Percentiles rank a stretch among this genome's conserved stretches.
phyloP scores from a whole-genome alignment of 2,888 invertebrate species.

The Oligia fasciuncula region DNA sequence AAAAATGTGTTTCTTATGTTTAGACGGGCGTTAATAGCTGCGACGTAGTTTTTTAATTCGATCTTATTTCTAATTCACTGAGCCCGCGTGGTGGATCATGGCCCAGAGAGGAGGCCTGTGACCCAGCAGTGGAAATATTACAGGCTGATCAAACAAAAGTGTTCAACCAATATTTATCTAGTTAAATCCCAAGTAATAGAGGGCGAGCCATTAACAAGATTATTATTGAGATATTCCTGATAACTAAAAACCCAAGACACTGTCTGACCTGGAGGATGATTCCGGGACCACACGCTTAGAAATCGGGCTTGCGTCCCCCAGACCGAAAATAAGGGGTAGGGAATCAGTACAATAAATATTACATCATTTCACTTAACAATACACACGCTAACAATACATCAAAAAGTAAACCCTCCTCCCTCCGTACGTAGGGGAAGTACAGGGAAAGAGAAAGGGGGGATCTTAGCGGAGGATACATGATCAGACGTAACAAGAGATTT shows the following conservation, averaged over 20 bases:
- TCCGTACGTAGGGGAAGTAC: background rate
- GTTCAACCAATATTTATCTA: background rate
- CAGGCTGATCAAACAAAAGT: background rate
- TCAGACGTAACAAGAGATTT: conserved; percentile 30
- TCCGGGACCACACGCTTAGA: background rate
- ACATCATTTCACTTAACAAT: background rate
- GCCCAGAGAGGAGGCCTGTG: too few species aligned
- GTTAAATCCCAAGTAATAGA: background rate
- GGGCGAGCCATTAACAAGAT: background rate
- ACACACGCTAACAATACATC: background rate
- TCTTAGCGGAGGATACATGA: conserved; percentile 12
- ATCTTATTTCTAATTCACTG: too few species aligned
- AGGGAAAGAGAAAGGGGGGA: background rate
- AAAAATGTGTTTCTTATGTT: background rate
- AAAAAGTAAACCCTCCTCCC: background rate
- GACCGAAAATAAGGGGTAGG: too few species aligned
- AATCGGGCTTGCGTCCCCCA: background rate
- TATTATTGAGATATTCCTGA: background rate
- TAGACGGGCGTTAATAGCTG: background rate
- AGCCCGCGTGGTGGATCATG: too few species aligned
- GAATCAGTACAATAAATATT: too few species aligned
- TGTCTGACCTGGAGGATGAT: background rate
- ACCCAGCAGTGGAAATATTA: too few species aligned
- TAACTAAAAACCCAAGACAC: background rate
- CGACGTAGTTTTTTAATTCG: background rate